Base-by-base conservation (phyloP, 2,113 vertebrate genomes). In the Saguinus imperator region DNA sequence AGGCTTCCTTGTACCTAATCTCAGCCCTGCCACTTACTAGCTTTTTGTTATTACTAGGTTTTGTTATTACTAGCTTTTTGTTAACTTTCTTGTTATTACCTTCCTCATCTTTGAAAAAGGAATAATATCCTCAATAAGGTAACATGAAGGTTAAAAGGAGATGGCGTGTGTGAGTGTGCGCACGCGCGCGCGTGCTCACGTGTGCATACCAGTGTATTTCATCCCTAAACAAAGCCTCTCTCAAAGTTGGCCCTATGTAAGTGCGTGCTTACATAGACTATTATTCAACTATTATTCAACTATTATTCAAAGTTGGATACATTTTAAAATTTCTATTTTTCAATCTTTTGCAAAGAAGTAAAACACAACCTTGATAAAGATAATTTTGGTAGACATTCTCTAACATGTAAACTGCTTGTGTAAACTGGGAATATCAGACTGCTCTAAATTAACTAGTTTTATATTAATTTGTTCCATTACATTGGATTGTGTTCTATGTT, bases 41-140 rank as follows among this genome's bases (percentile, higher is more conserved):
- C 81, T 83, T 27, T 85, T 57, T 18, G 66, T 48, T 48, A 48
- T 48, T 48, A 48, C 45, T 11, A 43, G 11, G 86, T 80, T 66
- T 76, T 87, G 66, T 48, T 48, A 48, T 48, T 48, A 48, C 45
- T 48, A 43, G 11, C 89, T 80, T 66, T 76, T 87, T 50, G 50
- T 50, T 92, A 72, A 84, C 50, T 66, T 92, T 45, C 43, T 81
- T 85, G 61, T 73, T 37, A 70, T 35, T 86, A 58, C 7, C 70
- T 80, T 81, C 66, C 25, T 83, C 32, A n/a, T 61, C 70, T 95
- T 95, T 92, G 23, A 76, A 93, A 93, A 37, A 50, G 6, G 70
- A 61, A 91, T 93, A 61, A 86, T 77, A 14, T 86, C 68, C 20
- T 92, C 0, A 64, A 14, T 72, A 57, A 52, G n/a, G 72, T 18